A percentile compares a stretch with the other conserved stretches of the same genome.
These are phyloP conservation scores for Takifugu flavidus DNA, from an alignment of 2,113 vertebrate species.

Conservation along the genomic window DNA sequence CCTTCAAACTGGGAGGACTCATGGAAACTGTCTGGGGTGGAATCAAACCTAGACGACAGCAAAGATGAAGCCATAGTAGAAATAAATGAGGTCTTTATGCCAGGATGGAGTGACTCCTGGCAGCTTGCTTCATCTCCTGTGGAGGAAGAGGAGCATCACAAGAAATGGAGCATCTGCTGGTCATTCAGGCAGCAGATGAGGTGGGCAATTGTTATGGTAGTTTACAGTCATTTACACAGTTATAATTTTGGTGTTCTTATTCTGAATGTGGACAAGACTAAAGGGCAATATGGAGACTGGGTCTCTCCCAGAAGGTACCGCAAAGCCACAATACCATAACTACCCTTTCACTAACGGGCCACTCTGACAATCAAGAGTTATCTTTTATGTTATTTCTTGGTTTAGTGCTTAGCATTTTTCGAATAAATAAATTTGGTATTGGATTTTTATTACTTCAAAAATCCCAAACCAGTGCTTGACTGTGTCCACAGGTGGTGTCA, in stretches of 20 bases:
- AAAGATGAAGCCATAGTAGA: not conserved
- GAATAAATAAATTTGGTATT: too few relatives aligned
- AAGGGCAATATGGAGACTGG: too few relatives aligned
- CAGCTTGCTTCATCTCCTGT: constrained; percentile 19
- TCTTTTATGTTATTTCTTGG: too few relatives aligned
- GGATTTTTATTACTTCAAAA: too few relatives aligned
- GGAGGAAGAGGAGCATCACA: constrained; percentile 26
- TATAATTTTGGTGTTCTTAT: too few relatives aligned
- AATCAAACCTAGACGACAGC: not conserved
- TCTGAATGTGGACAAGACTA: too few relatives aligned
- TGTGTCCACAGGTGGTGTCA: constrained; percentile 43
- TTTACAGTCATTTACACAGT: too few relatives aligned
- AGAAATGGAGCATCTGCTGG: constrained; percentile 51
- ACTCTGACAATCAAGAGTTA: too few relatives aligned
- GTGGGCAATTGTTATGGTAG: constrained; percentile 8
- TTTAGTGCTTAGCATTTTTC: too few relatives aligned
- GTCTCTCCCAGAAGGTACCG: too few relatives aligned
- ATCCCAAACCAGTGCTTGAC: not conserved
- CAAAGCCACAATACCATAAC: too few relatives aligned
- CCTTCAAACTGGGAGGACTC: constrained; percentile 46
- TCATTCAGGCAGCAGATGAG: constrained; percentile 46
- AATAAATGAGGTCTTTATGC: constrained; percentile 21
- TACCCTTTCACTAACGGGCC: too few relatives aligned
- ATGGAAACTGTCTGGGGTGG: constrained; percentile 39
- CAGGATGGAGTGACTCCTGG: constrained; percentile 51